Conservation (phyloP, 2,888 invertebrate genomes). For the Amphipyra tragopoginis region DNA sequence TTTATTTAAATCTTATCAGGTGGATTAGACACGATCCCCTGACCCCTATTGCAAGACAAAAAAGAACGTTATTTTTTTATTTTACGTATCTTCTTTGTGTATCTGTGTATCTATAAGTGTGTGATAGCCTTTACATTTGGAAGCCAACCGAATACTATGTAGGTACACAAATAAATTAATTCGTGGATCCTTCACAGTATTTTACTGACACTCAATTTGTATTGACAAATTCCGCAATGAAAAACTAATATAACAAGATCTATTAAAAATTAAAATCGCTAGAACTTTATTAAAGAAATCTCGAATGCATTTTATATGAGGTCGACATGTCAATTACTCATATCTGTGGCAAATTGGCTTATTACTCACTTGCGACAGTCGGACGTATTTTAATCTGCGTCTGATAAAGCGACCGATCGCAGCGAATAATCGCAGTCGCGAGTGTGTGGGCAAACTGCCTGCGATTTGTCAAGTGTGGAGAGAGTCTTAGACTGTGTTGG, state of each 20-base stretch:
- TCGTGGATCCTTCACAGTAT: neutral
- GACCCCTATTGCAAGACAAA: too few relatives aligned
- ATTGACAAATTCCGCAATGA: slow-evolving; percentile 16
- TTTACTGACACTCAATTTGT: slow-evolving; percentile 2
- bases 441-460: slow-evolving; percentile 59
- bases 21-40: too few relatives aligned
- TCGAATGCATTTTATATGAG: slow-evolving; percentile 40
- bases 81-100: too few relatives aligned
- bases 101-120: too few relatives aligned
- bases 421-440: slow-evolving; percentile 67
- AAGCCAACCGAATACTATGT: too few relatives aligned
- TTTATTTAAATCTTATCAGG: too few relatives aligned
- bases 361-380: slow-evolving; percentile 58
- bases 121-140: too few relatives aligned
- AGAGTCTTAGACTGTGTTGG: slow-evolving; percentile 38
- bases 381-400: slow-evolving; percentile 70
- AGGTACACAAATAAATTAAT: slow-evolving; percentile 9
- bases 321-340: slow-evolving; percentile 59
- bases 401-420: slow-evolving; percentile 71
- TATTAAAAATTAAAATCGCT: slow-evolving; percentile 30
- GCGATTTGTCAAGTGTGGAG: slow-evolving; percentile 56
- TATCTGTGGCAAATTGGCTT: slow-evolving; percentile 61
- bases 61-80: too few relatives aligned
- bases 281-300: slow-evolving; percentile 47
- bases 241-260: slow-evolving; percentile 10